phyloP scores from a whole-genome alignment of 2,113 vertebrate species.

The Myrmecophaga tridactyla region DNA sequence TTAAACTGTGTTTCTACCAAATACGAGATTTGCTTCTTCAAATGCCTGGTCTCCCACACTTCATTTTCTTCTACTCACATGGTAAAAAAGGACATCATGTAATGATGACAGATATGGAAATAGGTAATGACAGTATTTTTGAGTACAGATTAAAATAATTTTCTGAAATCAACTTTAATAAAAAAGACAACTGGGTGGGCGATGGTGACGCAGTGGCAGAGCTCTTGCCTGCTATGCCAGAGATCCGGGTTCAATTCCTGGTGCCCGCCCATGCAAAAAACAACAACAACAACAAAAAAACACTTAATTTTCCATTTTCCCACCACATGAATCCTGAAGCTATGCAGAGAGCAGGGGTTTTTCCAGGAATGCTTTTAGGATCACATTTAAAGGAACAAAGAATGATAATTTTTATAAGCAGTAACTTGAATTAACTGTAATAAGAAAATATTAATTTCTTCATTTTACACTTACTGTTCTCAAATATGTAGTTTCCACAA shows the following conservation, averaged over 20 bases:
- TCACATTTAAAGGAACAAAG: conserved; percentile 57
- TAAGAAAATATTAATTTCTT: conserved; percentile 48
- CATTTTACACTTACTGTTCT: conserved; percentile 48
- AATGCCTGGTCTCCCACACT: conserved; percentile 32
- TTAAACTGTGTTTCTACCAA: conserved; percentile 79
- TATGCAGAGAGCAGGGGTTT: not conserved
- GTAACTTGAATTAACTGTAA: conserved; percentile 25
- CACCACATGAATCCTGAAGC: not conserved
- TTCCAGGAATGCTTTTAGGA: conserved; percentile 41
- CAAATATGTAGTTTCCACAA: not conserved
- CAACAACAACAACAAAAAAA: no score
- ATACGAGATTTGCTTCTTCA: conserved; percentile 75
- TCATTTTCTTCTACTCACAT: conserved; percentile 29
- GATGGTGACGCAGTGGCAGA: no score
- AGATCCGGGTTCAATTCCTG: no score
- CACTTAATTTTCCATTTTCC: conserved; percentile 51
- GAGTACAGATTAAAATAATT: conserved; percentile 39
- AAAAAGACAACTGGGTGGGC: conserved; percentile 63
- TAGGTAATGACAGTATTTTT: conserved; percentile 41
- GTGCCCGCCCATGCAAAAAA: no score
- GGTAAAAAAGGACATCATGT: not conserved
- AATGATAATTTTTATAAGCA: conserved; percentile 9
- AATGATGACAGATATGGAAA: conserved; percentile 33
- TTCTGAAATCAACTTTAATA: conserved; percentile 60
- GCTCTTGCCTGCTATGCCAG: no score